Conservation (phyloP, 2,797 vertebrate species). For the Monodelphis domestica region DNA sequence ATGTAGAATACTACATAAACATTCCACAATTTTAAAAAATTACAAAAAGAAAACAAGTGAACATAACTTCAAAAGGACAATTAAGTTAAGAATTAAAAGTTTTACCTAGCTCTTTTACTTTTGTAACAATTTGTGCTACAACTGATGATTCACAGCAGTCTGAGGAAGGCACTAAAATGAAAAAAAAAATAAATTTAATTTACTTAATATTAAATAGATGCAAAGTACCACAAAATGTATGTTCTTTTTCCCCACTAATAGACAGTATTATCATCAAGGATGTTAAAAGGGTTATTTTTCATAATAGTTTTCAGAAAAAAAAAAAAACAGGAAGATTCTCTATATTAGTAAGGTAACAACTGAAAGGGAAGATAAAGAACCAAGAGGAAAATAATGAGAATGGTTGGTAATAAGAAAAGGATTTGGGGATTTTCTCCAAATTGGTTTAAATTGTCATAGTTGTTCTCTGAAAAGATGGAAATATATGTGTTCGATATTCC, state of each 20-base stretch:
- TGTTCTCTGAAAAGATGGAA: background rate
- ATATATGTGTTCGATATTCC: background rate
- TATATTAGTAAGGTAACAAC: background rate
- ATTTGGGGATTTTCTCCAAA: background rate
- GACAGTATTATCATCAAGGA: background rate
- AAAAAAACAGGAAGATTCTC: background rate
- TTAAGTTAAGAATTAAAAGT: slow-evolving; percentile 62
- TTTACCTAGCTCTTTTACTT: slow-evolving; percentile 96
- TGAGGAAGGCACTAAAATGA: slow-evolving; percentile 88
- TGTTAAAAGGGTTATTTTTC: background rate
- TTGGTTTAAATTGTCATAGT: background rate
- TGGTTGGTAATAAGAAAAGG: background rate
- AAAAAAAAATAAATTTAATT: slow-evolving; percentile 44
- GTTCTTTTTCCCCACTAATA: background rate
- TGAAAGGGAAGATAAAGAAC: background rate
- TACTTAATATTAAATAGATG: background rate
- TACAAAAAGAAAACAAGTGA: too few relatives aligned
- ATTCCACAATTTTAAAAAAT: too few relatives aligned
- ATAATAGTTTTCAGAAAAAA: background rate
- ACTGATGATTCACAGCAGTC: slow-evolving; percentile 92
- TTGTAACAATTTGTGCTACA: slow-evolving; percentile 92
- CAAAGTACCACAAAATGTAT: background rate
- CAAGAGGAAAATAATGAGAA: background rate
- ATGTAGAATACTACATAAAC: too few relatives aligned
- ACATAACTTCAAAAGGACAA: slow-evolving; percentile 56